phyloP scores from a whole-genome alignment of 2,888 invertebrate genomes.

The Cremastinae sp. region DNA sequence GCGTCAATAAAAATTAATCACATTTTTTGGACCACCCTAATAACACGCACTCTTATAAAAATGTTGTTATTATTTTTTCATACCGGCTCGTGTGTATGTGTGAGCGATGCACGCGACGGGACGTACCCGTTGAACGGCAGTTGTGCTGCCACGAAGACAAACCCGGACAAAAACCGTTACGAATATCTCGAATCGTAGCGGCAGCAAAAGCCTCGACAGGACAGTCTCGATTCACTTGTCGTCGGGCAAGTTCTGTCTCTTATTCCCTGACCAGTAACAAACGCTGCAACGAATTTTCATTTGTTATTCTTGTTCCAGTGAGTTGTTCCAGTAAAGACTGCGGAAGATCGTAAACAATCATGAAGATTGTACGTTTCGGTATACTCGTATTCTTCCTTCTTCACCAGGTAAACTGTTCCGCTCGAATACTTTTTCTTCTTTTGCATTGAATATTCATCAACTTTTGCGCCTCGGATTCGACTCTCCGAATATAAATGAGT shows the following conservation, averaged over 20 bases:
- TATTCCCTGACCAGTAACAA: slow-evolving; percentile 7
- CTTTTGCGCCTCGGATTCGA: too few relatives aligned
- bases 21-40: too few relatives aligned
- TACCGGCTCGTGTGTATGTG: slow-evolving; percentile 29
- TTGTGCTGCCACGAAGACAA: slow-evolving; percentile 67
- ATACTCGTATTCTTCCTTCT: slow-evolving; percentile 31
- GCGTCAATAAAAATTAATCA: too few relatives aligned
- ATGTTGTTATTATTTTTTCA: slow-evolving; percentile 44
- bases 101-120: slow-evolving; percentile 19
- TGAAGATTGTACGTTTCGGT: slow-evolving; percentile 49
- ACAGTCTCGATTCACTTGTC: slow-evolving; percentile 74
- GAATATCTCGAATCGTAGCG: slow-evolving; percentile 68
- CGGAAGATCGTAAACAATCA: background rate
- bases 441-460: background rate
- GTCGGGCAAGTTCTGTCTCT: slow-evolving; percentile 64
- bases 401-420: slow-evolving; percentile 40
- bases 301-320: background rate
- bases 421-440: too few relatives aligned
- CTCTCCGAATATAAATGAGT: too few relatives aligned
- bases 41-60: slow-evolving; percentile 62
- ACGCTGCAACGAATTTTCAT: slow-evolving; percentile 1
- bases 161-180: slow-evolving; percentile 75
- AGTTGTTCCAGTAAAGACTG: too few relatives aligned
- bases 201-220: slow-evolving; percentile 49
- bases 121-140: slow-evolving; percentile 39